These are phyloP conservation scores for Mycalesis mineus DNA, from an alignment of 2,888 invertebrate species.

Conservation along the genomic window DNA sequence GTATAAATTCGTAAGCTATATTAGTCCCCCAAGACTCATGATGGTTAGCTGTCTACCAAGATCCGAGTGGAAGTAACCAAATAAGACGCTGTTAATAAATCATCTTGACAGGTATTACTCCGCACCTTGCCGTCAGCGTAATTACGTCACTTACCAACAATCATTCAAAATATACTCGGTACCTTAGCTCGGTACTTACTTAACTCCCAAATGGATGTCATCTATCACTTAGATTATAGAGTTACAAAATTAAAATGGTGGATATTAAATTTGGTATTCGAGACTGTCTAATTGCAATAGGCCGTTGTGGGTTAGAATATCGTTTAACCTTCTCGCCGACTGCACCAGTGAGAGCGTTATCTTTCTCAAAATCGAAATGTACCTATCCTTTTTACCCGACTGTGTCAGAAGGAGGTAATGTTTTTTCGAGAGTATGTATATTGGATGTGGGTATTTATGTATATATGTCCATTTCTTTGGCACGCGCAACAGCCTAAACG, in stretches of 20 bases:
- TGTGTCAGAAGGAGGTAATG: no score
- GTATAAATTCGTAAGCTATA: not conserved
- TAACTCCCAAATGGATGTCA: conserved; percentile 28
- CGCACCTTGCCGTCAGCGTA: conserved; percentile 53
- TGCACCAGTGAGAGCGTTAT: no score
- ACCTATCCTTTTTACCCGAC: no score
- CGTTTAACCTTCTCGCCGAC: no score
- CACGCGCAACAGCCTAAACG: no score
- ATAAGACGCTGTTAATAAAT: conserved; percentile 64
- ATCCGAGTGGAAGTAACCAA: conserved; percentile 39
- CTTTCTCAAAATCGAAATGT: no score
- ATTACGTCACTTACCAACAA: conserved; percentile 48
- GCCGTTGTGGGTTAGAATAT: no score
- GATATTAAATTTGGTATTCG: not conserved
- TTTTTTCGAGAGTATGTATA: no score
- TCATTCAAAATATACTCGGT: conserved; percentile 44
- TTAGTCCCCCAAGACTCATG: not conserved
- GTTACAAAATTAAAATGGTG: not conserved
- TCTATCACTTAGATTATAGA: conserved; percentile 24
- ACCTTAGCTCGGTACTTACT: conserved; percentile 22
- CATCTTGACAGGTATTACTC: conserved; percentile 72
- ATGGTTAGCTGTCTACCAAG: conserved; percentile 10
- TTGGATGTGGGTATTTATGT: no score
- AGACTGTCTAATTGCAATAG: no score
- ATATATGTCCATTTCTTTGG: no score